A percentile compares a stretch with the other conserved stretches of the same genome.
Evolutionary conservation across 2,888 invertebrate species (phyloP).

Genomic region (Euphydryas editha): DNA sequence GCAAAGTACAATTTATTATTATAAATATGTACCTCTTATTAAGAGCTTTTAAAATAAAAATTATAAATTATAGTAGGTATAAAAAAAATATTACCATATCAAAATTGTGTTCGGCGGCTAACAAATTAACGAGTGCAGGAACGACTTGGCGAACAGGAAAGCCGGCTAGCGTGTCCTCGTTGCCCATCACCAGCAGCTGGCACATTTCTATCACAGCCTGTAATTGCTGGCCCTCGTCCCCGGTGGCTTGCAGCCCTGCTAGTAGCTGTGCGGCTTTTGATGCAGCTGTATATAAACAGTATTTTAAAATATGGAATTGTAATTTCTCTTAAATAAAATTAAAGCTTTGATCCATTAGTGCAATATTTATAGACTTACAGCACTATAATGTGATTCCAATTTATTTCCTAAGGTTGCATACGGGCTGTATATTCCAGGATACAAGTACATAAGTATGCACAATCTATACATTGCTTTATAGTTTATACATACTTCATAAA

Average conservation of each 20-base stretch:
- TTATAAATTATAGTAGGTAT: background rate
- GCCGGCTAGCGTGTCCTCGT: slow-evolving; percentile 98
- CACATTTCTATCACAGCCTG: slow-evolving; percentile 99
- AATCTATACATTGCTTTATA: no score
- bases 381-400: no score
- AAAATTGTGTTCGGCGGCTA: slow-evolving; percentile 99
- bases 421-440: no score
- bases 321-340: no score
- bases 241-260: slow-evolving; percentile 95
- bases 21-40: no score
- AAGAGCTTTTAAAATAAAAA: no score
- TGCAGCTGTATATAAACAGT: slow-evolving; percentile 80
- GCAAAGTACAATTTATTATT: no score
- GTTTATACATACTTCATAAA: no score
- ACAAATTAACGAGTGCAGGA: slow-evolving; percentile 94
- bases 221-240: slow-evolving; percentile 97
- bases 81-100: slow-evolving; percentile 89
- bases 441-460: no score
- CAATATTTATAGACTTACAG: no score
- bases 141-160: slow-evolving; percentile 99
- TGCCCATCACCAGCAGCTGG: slow-evolving; percentile 99
- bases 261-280: slow-evolving; percentile 97
- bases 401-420: no score
- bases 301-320: background rate
- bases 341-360: no score